These are phyloP conservation scores for Scrobipalpa atriplicella DNA, from an alignment of 2,888 invertebrate genomes.

Conservation along the genomic window DNA sequence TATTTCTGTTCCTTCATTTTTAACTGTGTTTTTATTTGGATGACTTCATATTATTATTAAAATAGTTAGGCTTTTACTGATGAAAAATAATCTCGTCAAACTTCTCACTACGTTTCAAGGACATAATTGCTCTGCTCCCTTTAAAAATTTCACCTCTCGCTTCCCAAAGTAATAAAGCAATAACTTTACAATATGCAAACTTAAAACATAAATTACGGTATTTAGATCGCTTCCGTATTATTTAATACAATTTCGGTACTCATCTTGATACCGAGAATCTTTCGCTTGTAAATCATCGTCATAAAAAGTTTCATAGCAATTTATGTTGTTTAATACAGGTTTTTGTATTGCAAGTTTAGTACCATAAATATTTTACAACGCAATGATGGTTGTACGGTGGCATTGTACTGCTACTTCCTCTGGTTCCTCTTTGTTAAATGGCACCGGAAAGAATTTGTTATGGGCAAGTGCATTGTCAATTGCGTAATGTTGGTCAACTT, in stretches of 20 bases:
- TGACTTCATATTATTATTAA: slow-evolving; percentile 1
- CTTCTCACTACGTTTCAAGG: neutral
- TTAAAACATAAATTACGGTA: slow-evolving; percentile 25
- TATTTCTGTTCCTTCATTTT: slow-evolving; percentile 59
- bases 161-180: slow-evolving; percentile 5
- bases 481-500: slow-evolving; percentile 29
- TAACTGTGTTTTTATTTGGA: slow-evolving; percentile 53
- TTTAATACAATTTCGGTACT: slow-evolving; percentile 34
- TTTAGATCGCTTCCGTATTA: slow-evolving; percentile 24
- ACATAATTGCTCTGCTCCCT: neutral
- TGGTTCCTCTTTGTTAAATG: slow-evolving; percentile 49
- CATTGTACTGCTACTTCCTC: slow-evolving; percentile 61
- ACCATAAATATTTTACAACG: slow-evolving; percentile 66
- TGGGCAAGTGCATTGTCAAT: slow-evolving; percentile 40
- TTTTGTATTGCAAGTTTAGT: slow-evolving; percentile 47
- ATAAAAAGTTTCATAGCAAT: slow-evolving; percentile 56
- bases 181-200: slow-evolving; percentile 27
- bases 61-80: slow-evolving; percentile 33
- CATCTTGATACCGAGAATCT: slow-evolving; percentile 38
- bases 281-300: slow-evolving; percentile 47
- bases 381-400: slow-evolving; percentile 55
- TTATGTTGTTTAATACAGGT: slow-evolving; percentile 53
- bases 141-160: neutral
- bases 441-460: slow-evolving; percentile 66
- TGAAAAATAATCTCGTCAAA: slow-evolving; percentile 10